Evolutionary conservation across 2,797 vertebrate genomes (phyloP).

Genomic region (Clangula hyemalis): DNA sequence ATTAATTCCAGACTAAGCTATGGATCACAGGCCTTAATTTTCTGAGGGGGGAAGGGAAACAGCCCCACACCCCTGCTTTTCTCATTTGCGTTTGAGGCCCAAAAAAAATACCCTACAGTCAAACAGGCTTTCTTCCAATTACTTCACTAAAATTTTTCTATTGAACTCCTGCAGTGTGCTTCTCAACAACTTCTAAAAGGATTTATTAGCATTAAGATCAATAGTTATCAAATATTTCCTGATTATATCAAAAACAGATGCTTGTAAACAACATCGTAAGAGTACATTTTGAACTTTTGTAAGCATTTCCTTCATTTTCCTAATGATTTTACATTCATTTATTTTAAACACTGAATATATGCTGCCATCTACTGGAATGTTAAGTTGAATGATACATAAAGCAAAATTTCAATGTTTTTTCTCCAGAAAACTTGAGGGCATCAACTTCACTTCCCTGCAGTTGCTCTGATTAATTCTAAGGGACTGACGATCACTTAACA

Average conservation of each 20-base stretch:
- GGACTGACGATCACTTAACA: neutral
- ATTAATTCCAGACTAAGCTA: neutral
- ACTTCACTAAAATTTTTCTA: neutral
- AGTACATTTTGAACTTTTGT: neutral
- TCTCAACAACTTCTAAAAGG: neutral
- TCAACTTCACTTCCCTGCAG: neutral
- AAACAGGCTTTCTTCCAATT: neutral
- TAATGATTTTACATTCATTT: neutral
- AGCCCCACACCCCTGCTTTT: neutral
- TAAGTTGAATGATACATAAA: neutral
- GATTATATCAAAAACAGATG: neutral
- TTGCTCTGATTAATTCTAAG: neutral
- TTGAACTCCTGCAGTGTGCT: neutral
- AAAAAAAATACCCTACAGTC: rapidly evolving
- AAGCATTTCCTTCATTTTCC: neutral
- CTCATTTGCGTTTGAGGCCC: neutral
- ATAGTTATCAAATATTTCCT: slow-evolving; percentile 22
- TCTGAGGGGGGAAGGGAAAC: neutral
- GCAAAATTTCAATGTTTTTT: neutral
- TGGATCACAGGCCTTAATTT: too few relatives aligned
- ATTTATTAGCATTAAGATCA: neutral
- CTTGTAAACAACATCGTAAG: neutral
- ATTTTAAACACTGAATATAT: slow-evolving; percentile 59
- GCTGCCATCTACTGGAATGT: slow-evolving; percentile 81
- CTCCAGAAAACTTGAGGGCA: neutral